A percentile compares a stretch with the other conserved stretches of the same genome.
These are phyloP conservation scores for Spea multiplicata DNA, from an alignment of 2,113 vertebrate genomes.

Conservation along the genomic window DNA sequence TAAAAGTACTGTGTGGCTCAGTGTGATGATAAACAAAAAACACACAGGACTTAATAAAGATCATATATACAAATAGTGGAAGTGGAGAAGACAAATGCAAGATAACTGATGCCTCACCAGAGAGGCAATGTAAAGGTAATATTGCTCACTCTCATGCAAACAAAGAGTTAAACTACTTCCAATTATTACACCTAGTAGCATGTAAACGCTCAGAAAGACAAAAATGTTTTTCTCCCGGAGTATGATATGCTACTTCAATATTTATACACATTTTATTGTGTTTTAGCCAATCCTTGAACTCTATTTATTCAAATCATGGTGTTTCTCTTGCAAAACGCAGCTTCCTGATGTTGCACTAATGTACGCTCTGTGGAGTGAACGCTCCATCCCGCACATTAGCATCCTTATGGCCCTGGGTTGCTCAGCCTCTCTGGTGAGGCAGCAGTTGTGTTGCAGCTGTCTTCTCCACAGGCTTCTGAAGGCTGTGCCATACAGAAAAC, in stretches of 20 bases:
- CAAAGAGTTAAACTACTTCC: slow-evolving; percentile 20
- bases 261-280: slow-evolving; percentile 44
- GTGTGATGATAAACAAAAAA: too few species aligned
- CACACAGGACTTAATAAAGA: too few species aligned
- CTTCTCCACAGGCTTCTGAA: slow-evolving; percentile 37
- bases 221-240: slow-evolving; percentile 27
- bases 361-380: slow-evolving; percentile 45
- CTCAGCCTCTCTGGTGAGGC: slow-evolving; percentile 43
- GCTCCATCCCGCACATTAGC: slow-evolving; percentile 46
- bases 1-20: too few species aligned
- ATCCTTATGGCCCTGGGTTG: slow-evolving; percentile 36
- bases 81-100: too few species aligned
- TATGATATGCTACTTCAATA: slow-evolving; percentile 48
- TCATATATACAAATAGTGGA: too few species aligned
- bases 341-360: slow-evolving; percentile 48
- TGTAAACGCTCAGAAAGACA: slow-evolving; percentile 38
- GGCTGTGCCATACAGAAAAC: slow-evolving; percentile 20
- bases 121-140: not conserved
- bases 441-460: slow-evolving; percentile 47
- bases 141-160: not conserved
- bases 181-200: slow-evolving; percentile 29
- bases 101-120: not conserved
- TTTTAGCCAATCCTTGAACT: slow-evolving; percentile 31
- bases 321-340: slow-evolving; percentile 47
- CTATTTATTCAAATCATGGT: slow-evolving; percentile 45